A percentile compares a stretch with the other conserved stretches of the same genome.
These are phyloP conservation scores for Pollenia amentaria DNA, from an alignment of 2,888 invertebrate species.

Conservation along the genomic window DNA sequence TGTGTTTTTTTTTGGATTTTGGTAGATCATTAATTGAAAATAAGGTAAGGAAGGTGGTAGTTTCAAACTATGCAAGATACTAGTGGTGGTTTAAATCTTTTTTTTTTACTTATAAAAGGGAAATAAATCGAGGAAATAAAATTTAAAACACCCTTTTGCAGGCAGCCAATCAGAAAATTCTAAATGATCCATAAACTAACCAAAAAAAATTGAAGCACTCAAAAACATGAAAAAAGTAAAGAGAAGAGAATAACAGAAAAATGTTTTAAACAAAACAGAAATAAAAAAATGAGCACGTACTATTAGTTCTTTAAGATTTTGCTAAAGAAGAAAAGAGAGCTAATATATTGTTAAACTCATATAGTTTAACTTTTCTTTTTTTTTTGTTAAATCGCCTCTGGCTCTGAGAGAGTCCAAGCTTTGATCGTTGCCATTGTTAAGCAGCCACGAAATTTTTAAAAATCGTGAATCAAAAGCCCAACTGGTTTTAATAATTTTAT, in stretches of 20 bases:
- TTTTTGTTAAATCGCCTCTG: too few relatives aligned
- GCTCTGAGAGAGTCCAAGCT: conserved; percentile 46
- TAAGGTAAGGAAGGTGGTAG: conserved; percentile 51
- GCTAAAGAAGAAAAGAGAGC: conserved; percentile 40
- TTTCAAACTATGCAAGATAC: conserved; percentile 33
- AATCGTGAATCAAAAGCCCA: conserved; percentile 60
- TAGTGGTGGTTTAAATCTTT: conserved; percentile 73
- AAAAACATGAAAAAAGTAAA: neutral
- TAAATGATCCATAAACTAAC: conserved; percentile 47
- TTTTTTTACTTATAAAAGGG: conserved; percentile 27
- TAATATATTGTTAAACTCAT: neutral
- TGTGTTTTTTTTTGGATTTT: conserved; percentile 24
- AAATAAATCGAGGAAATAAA: conserved; percentile 65
- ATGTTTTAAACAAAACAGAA: neutral
- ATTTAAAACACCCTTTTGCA: conserved; percentile 58
- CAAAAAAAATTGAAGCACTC: neutral
- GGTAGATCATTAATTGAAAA: conserved; percentile 78
- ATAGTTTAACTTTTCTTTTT: conserved; percentile 53
- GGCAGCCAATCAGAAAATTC: conserved; percentile 63
- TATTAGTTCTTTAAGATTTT: neutral
- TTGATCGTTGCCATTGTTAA: conserved; percentile 83
- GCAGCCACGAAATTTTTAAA: conserved; percentile 39
- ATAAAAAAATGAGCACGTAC: neutral
- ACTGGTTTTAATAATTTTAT: conserved; percentile 52
- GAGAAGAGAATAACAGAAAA: neutral